phyloP scores from a whole-genome alignment of 1,140 invertebrate species.

The Cryptotermes secundus region DNA sequence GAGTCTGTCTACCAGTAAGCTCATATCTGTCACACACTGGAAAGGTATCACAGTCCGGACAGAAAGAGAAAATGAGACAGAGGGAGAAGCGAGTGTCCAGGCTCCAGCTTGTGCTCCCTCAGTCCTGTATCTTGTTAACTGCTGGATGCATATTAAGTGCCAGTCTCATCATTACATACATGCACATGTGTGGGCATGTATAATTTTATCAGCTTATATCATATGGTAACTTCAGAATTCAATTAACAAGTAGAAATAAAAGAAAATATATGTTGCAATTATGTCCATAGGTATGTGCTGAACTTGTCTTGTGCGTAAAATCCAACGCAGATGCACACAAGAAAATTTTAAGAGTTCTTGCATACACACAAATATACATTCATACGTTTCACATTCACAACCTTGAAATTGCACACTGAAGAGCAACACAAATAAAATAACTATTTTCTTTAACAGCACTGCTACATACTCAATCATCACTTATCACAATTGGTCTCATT shows the following conservation, averaged over 20 bases:
- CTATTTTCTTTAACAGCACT: neutral
- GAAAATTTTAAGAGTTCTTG: neutral
- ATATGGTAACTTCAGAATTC: neutral
- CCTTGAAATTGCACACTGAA: slow-evolving; percentile 7
- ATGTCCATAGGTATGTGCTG: neutral
- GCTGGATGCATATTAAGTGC: neutral
- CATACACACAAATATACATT: neutral
- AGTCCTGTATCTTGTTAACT: neutral
- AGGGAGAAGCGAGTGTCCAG: neutral
- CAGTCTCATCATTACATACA: neutral
- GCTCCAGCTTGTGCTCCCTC: slow-evolving; percentile 6
- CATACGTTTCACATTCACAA: neutral
- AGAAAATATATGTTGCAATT: neutral
- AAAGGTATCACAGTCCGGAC: neutral
- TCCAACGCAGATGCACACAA: neutral
- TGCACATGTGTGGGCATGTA: neutral
- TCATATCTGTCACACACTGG: neutral
- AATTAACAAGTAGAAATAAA: slow-evolving; percentile 4
- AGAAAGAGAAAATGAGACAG: neutral
- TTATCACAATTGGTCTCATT: slow-evolving; percentile 7
- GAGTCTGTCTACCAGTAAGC: neutral
- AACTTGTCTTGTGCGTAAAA: neutral
- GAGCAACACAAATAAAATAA: slow-evolving; percentile 14
- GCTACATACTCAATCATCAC: neutral
- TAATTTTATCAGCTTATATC: neutral